Base-by-base conservation (phyloP, 2,797 vertebrate genomes). In the Pseudotriccus pelzelni region DNA sequence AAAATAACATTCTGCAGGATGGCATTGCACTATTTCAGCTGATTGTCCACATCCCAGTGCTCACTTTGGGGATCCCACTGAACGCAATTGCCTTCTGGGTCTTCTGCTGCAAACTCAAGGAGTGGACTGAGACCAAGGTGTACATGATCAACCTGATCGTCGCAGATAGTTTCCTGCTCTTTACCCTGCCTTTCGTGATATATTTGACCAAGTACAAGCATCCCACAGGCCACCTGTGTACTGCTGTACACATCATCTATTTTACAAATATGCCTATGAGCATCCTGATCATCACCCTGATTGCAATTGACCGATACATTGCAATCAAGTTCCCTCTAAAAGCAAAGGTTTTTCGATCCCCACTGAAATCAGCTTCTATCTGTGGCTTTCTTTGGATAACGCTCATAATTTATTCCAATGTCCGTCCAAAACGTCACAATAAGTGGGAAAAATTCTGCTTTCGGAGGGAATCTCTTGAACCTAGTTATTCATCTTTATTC, bases 131-230 rank as follows among this genome's bases (percentile, higher is more conserved):
- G 81, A 90, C 95, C 36, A 92, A 72, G 10, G 70, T 97, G 37
- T 97, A 96, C 81, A 86, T 96, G 96, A 93, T 95, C 79, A 97
- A 83, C 82, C 91, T 96, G 49, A 69, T 84, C 6, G 3, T 86
- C 0, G 87, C 97, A 1, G 95, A 95, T 69, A 59, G 59, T n/a
- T 89, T 27, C 34, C 82, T 96, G 74, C 91, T 97, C 74, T 55
- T 92, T 12, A 53, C 91, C 36, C 34, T 94, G 37, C 96, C 91
- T 16, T 94, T 95, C 17, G 1, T 94, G 50, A n/a, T 96, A 0
- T 77, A 96, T 72, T 93, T 92, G 20, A 34, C 16, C 50, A 37
- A 11, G 5, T 10, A 63, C 2, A 0, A 18, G 0, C 4, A 64
- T 12, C 50, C 10, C 3, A 0, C 1, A 18, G 84, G 56, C 21